phyloP scores from a whole-genome alignment of 2,888 invertebrate genomes.

The Protophormia terraenovae region DNA sequence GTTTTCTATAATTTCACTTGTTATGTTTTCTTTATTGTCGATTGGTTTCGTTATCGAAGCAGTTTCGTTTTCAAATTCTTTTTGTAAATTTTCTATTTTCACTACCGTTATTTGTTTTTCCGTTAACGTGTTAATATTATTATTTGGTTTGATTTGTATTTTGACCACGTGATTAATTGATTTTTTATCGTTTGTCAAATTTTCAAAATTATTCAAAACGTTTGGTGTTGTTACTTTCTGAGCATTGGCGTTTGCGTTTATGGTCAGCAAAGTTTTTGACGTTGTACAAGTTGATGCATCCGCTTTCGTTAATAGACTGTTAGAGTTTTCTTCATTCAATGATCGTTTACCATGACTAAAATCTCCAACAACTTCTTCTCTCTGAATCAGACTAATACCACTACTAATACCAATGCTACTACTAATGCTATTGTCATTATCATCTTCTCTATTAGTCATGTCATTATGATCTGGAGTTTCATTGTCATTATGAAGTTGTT shows the following conservation, averaged over 20 bases:
- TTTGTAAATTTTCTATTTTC: slow-evolving; percentile 66
- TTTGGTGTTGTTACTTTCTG: slow-evolving; percentile 70
- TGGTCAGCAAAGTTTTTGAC: slow-evolving; percentile 48
- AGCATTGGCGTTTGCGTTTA: slow-evolving; percentile 30
- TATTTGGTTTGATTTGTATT: slow-evolving; percentile 78
- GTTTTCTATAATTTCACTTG: slow-evolving; percentile 46
- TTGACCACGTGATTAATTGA: slow-evolving; percentile 78
- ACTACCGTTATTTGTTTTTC: slow-evolving; percentile 70
- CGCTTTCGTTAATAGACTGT: slow-evolving; percentile 73
- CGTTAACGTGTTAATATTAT: slow-evolving; percentile 51
- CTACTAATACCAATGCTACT: slow-evolving; percentile 25
- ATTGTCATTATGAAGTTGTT: slow-evolving; percentile 31
- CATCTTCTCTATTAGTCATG: slow-evolving; percentile 48
- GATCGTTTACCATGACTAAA: slow-evolving; percentile 66
- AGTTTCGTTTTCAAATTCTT: slow-evolving; percentile 38
- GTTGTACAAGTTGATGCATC: slow-evolving; percentile 76
- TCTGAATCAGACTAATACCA: slow-evolving; percentile 52
- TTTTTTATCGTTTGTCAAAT: slow-evolving; percentile 66
- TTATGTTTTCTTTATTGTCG: slow-evolving; percentile 16
- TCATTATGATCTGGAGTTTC: slow-evolving; percentile 40
- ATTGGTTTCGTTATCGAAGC: not conserved
- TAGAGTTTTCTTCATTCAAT: slow-evolving; percentile 63
- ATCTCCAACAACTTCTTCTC: slow-evolving; percentile 46
- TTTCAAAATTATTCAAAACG: slow-evolving; percentile 67
- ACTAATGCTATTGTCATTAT: slow-evolving; percentile 50